phyloP scores from a whole-genome alignment of 1,140 invertebrate genomes.

The Trichoplusia ni region DNA sequence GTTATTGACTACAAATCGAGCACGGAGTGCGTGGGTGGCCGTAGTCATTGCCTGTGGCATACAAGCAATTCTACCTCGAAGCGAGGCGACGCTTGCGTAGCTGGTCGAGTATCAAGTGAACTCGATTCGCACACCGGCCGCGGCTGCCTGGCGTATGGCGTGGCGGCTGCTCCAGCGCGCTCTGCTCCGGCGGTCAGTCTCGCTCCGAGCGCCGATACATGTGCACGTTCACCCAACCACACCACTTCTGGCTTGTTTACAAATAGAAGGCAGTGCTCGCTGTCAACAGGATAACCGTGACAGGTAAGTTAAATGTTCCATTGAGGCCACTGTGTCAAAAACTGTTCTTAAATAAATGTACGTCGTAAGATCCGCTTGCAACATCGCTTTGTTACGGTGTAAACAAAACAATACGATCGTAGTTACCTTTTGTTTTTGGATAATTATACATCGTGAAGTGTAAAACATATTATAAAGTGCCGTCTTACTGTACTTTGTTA shows the following conservation, averaged over 20 bases:
- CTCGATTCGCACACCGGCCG: slow-evolving; percentile 49
- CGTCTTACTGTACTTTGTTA: too few relatives aligned
- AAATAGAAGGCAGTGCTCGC: slow-evolving; percentile 61
- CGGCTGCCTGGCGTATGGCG: too few relatives aligned
- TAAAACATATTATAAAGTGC: too few relatives aligned
- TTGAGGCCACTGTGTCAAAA: slow-evolving; percentile 53
- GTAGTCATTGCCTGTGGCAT: slow-evolving; percentile 25
- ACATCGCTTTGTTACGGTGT: slow-evolving; percentile 21
- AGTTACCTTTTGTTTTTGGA: slow-evolving; percentile 51
- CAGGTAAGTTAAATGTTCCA: slow-evolving; percentile 65
- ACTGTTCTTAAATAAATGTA: slow-evolving; percentile 24
- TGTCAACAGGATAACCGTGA: slow-evolving; percentile 62
- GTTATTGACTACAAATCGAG: slow-evolving; percentile 19
- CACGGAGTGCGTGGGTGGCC: slow-evolving; percentile 31
- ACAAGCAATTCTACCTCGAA: slow-evolving; percentile 12
- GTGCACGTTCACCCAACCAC: slow-evolving; percentile 48
- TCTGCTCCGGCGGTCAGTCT: slow-evolving; percentile 47
- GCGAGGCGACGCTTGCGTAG: slow-evolving; percentile 13
- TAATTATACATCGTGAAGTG: slow-evolving; percentile 14
- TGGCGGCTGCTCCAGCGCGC: slow-evolving; percentile 11
- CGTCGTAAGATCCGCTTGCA: slow-evolving; percentile 2
- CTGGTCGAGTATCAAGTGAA: slow-evolving; percentile 43
- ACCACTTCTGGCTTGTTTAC: slow-evolving; percentile 59
- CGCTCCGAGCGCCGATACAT: slow-evolving; percentile 43
- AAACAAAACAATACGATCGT: slow-evolving; percentile 44